These are phyloP conservation scores for Pollenia amentaria DNA, from an alignment of 2,888 invertebrate genomes.

Conservation along the genomic window DNA sequence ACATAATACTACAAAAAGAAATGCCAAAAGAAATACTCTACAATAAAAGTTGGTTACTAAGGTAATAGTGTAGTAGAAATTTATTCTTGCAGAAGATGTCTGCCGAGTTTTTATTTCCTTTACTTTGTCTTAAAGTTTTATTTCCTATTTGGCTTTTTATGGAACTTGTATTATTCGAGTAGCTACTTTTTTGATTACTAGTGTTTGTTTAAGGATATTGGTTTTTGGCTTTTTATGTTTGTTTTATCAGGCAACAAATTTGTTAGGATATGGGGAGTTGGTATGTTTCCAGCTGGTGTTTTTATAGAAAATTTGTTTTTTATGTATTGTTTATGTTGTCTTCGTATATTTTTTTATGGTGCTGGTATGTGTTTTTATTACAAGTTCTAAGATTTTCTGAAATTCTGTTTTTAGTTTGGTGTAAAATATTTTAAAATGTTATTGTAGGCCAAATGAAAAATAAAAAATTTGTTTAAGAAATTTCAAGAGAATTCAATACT, in stretches of 20 bases:
- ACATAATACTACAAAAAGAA: neutral
- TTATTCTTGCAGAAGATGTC: neutral
- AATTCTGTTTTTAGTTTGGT: neutral
- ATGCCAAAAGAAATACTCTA: neutral
- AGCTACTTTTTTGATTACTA: neutral
- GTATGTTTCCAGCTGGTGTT: constrained; percentile 63
- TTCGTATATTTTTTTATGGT: constrained; percentile 5
- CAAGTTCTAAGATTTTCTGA: constrained; percentile 11
- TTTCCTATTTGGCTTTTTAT: neutral
- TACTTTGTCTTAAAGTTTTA: neutral
- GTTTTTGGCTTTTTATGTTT: constrained; percentile 10
- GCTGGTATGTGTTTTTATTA: neutral
- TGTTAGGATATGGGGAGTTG: neutral
- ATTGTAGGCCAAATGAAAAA: no score
- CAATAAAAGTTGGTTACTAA: constrained; percentile 24
- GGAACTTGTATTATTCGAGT: neutral
- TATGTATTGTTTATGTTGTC: constrained; percentile 26
- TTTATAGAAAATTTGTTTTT: constrained; percentile 14
- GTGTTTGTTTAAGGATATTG: neutral
- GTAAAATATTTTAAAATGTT: no score
- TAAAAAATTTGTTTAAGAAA: no score
- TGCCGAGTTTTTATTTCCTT: constrained; percentile 20
- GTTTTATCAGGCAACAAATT: neutral
- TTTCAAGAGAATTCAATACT: no score
- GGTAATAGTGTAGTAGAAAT: constrained; percentile 10